Conservation (phyloP, 2,888 invertebrate species). For the Hirtodrosophila histrioides region DNA sequence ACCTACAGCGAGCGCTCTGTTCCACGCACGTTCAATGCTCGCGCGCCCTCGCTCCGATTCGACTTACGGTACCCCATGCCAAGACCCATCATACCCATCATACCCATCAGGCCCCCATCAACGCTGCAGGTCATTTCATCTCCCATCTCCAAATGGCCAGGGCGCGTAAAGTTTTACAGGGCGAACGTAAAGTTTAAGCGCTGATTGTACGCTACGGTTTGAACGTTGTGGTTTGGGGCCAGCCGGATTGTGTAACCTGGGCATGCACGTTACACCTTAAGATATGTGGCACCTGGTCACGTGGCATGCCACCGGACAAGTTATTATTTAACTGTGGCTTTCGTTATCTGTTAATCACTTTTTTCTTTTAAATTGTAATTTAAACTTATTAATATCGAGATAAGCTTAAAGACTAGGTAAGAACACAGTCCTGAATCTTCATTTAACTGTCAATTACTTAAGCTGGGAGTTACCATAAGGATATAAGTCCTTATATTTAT, state of each 20-base stretch:
- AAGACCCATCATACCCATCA: background rate
- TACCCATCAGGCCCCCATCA: slow-evolving; percentile 7
- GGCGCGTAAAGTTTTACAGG: slow-evolving; percentile 73
- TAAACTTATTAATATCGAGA: too few relatives aligned
- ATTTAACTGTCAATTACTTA: too few relatives aligned
- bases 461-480: too few relatives aligned
- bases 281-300: slow-evolving; percentile 15
- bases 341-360: slow-evolving; percentile 10
- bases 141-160: slow-evolving; percentile 36
- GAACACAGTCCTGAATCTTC: too few relatives aligned
- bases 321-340: slow-evolving; percentile 15
- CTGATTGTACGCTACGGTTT: slow-evolving; percentile 55
- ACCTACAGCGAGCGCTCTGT: slow-evolving; percentile 65
- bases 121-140: slow-evolving; percentile 61
- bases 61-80: slow-evolving; percentile 24
- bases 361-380: background rate
- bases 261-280: slow-evolving; percentile 38
- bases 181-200: slow-evolving; percentile 71
- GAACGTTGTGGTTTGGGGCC: slow-evolving; percentile 18
- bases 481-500: too few relatives aligned
- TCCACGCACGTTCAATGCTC: slow-evolving; percentile 66
- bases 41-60: slow-evolving; percentile 38
- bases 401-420: too few relatives aligned
- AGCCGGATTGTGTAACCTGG: slow-evolving; percentile 52
- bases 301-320: slow-evolving; percentile 22